Percentiles rank a stretch among this genome's conserved stretches.
These are phyloP conservation scores for Clunio marinus DNA, from an alignment of 2,888 invertebrate species.

Conservation along the genomic window DNA sequence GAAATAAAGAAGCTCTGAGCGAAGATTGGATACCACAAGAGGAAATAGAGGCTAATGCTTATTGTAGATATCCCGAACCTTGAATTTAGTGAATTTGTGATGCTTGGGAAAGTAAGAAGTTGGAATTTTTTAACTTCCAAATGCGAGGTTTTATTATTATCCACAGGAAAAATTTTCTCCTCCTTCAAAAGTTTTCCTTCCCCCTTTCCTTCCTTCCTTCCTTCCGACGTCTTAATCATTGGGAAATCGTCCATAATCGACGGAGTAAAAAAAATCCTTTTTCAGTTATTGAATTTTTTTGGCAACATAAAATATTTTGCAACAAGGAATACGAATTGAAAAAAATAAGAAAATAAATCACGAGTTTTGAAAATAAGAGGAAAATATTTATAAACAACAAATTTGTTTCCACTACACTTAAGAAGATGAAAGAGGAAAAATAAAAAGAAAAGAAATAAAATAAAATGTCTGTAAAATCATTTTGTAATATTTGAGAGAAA, in stretches of 20 bases:
- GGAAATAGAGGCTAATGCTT: slow-evolving; percentile 55
- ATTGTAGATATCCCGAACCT: slow-evolving; percentile 55
- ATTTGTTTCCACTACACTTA: slow-evolving; percentile 22
- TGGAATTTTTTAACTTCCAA: background rate
- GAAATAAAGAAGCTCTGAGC: slow-evolving; percentile 52
- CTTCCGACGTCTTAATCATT: slow-evolving; percentile 38
- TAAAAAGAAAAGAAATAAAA: slow-evolving; percentile 35
- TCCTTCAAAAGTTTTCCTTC: slow-evolving; percentile 13
- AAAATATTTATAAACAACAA: slow-evolving; percentile 38
- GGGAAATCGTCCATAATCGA: slow-evolving; percentile 16
- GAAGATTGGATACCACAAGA: slow-evolving; percentile 57
- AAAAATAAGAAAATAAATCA: slow-evolving; percentile 38
- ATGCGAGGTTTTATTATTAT: too few relatives aligned
- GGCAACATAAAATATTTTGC: slow-evolving; percentile 24
- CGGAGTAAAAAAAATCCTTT: slow-evolving; percentile 3
- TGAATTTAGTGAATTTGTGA: slow-evolving; percentile 44
- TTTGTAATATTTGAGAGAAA: slow-evolving; percentile 18
- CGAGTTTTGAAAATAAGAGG: slow-evolving; percentile 16
- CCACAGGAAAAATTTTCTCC: background rate
- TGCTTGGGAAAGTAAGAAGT: background rate
- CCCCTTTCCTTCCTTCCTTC: slow-evolving; percentile 17
- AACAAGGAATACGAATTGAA: slow-evolving; percentile 12
- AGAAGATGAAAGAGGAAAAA: slow-evolving; percentile 36
- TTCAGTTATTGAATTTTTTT: slow-evolving; percentile 37
- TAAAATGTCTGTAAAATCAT: slow-evolving; percentile 28